These are phyloP conservation scores for Cephalotes varians DNA, from an alignment of 2,888 invertebrate genomes.

Conservation along the genomic window DNA sequence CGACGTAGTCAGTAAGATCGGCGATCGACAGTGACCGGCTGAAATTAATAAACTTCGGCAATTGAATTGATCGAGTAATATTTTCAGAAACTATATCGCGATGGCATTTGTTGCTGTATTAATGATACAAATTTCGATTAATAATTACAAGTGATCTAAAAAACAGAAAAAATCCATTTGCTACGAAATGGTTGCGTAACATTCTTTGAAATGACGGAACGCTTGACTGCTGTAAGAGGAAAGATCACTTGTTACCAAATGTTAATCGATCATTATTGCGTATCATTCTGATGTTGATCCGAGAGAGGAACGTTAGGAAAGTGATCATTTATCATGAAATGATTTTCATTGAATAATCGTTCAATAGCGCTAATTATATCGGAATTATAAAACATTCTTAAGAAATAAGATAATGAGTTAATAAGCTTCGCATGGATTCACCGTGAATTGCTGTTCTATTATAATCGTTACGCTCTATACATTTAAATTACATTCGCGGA, in stretches of 20 bases:
- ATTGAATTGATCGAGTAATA: background rate
- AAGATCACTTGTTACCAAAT: conserved; percentile 22
- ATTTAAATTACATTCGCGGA: conserved; percentile 17
- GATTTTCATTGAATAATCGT: conserved; percentile 5
- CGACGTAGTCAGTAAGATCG: conserved; percentile 1
- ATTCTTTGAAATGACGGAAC: background rate
- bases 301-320: conserved; percentile 29
- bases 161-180: background rate
- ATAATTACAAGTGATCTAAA: background rate
- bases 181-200: background rate
- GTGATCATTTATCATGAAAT: conserved; percentile 31
- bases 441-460: conserved; percentile 9
- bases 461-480: conserved; percentile 12
- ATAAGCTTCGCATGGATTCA: conserved; percentile 11
- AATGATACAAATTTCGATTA: background rate
- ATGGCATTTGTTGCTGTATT: background rate
- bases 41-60: background rate
- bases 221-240: background rate
- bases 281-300: background rate
- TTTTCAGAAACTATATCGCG: background rate
- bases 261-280: conserved; percentile 38
- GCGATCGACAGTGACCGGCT: background rate
- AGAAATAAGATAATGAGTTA: conserved; percentile 25
- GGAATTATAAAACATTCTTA: conserved; percentile 29
- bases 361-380: conserved; percentile 40